A percentile compares a stretch with the other conserved stretches of the same genome.
Conservation (phyloP, 2,797 vertebrate genomes). For the Rachycentron canadum region DNA sequence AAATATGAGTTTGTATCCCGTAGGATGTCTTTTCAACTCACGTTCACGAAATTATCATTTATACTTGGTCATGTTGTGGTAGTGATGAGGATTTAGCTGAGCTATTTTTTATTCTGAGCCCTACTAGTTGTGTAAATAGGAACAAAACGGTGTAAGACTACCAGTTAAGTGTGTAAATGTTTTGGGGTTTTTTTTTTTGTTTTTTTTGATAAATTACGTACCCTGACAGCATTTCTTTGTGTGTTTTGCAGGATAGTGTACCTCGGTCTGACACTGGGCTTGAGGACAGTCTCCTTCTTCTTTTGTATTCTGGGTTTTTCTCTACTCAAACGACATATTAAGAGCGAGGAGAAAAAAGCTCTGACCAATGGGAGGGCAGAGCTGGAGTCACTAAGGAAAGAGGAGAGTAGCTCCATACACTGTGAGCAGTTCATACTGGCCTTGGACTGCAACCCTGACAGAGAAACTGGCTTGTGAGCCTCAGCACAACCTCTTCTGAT, state of each 20-base stretch:
- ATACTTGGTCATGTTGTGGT: too few relatives aligned
- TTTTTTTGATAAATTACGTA: too few relatives aligned
- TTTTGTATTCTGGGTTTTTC: conserved; percentile 81
- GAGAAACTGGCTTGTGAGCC: conserved; percentile 82
- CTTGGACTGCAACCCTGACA: conserved; percentile 73
- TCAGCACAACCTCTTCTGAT: conserved; percentile 20
- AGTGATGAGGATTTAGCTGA: too few relatives aligned
- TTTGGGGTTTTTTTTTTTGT: too few relatives aligned
- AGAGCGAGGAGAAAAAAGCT: conserved; percentile 66
- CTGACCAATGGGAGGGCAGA: conserved; percentile 75
- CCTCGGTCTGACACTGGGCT: conserved; percentile 82
- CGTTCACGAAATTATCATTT: too few relatives aligned
- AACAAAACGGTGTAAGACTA: too few relatives aligned
- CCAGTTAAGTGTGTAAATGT: too few relatives aligned
- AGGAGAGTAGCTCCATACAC: conserved; percentile 73
- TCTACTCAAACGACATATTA: conserved; percentile 78
- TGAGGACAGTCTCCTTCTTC: conserved; percentile 83
- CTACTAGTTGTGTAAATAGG: background rate
- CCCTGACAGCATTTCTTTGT: background rate
- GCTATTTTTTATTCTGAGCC: background rate
- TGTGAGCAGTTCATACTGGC: conserved; percentile 71
- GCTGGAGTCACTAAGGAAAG: conserved; percentile 79
- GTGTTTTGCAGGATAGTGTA: conserved; percentile 81
- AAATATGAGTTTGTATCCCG: background rate
- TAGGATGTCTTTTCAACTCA: background rate